Percentiles rank a stretch among this genome's conserved stretches.
Conservation (phyloP, 2,888 invertebrate species). For the Minunthozetes semirufus region DNA sequence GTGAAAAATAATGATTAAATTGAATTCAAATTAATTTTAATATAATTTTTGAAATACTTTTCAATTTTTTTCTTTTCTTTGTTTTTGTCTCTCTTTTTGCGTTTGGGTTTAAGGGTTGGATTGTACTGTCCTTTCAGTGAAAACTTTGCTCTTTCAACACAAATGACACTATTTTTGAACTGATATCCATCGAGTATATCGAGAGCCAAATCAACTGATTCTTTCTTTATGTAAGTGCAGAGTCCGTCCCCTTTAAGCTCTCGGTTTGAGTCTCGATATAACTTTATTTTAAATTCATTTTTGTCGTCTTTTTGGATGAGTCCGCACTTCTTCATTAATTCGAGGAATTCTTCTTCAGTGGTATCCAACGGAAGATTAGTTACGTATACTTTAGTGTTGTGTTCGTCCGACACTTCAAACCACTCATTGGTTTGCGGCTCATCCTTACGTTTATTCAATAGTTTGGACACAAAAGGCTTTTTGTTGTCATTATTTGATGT, state of each 20-base stretch:
- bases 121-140: slow-evolving; percentile 87
- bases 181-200: slow-evolving; percentile 82
- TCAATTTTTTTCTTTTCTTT: slow-evolving; percentile 86
- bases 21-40: background rate
- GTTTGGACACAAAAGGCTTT: background rate
- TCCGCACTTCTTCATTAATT: slow-evolving; percentile 93
- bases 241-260: slow-evolving; percentile 89
- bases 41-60: slow-evolving; percentile 56
- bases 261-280: slow-evolving; percentile 75
- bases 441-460: slow-evolving; percentile 47
- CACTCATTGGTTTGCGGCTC: slow-evolving; percentile 58
- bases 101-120: slow-evolving; percentile 82
- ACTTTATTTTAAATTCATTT: slow-evolving; percentile 77
- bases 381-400: slow-evolving; percentile 94
- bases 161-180: slow-evolving; percentile 64
- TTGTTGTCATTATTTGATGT: background rate
- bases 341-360: slow-evolving; percentile 73
- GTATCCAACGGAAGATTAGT: slow-evolving; percentile 80
- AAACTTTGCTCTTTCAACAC: slow-evolving; percentile 87
- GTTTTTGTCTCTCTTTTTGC: slow-evolving; percentile 79
- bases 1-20: slow-evolving; percentile 34
- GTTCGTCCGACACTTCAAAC: slow-evolving; percentile 82
- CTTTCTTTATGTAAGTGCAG: slow-evolving; percentile 89
- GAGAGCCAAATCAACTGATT: slow-evolving; percentile 87
- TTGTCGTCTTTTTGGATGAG: slow-evolving; percentile 76